Evolutionary conservation across 2,888 invertebrate genomes (phyloP).

Genomic region (Choristoneura rosaceana): DNA sequence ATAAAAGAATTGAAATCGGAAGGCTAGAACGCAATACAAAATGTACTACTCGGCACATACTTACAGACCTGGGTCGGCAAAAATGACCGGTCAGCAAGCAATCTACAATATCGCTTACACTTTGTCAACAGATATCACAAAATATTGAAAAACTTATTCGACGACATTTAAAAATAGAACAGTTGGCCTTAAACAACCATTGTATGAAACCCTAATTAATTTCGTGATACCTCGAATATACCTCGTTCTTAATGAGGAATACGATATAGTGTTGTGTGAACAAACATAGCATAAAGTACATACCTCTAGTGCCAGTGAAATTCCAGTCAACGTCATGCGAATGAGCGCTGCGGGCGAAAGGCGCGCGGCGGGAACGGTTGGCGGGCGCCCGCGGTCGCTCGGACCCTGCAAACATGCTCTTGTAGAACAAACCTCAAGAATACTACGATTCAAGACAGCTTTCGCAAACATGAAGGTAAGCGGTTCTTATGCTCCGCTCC

Average conservation of each 20-base stretch:
- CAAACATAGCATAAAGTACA: conserved; percentile 22
- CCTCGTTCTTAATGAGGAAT: neutral
- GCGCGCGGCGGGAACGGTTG: conserved; percentile 77
- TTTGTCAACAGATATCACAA: too few relatives aligned
- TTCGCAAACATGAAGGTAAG: conserved; percentile 33
- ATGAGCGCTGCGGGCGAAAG: conserved; percentile 72
- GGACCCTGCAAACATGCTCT: conserved; percentile 61
- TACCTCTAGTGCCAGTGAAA: conserved; percentile 80
- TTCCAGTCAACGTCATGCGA: conserved; percentile 79
- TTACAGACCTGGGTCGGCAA: too few relatives aligned
- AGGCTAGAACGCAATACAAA: too few relatives aligned
- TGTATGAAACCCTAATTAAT: too few relatives aligned
- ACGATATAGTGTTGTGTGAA: neutral
- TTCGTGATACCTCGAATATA: neutral
- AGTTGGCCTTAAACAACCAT: too few relatives aligned
- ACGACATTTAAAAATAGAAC: too few relatives aligned
- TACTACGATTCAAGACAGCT: conserved; percentile 24
- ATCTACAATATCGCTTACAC: too few relatives aligned
- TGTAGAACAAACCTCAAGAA: conserved; percentile 33
- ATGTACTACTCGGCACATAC: too few relatives aligned
- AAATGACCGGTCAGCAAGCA: too few relatives aligned
- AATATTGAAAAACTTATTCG: too few relatives aligned
- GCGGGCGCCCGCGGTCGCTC: conserved; percentile 61
- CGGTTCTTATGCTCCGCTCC: conserved; percentile 29
- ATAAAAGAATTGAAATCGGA: too few relatives aligned